A percentile compares a stretch with the other conserved stretches of the same genome.
Conservation (phyloP, 2,113 vertebrate species). For the Malurus elegans region DNA sequence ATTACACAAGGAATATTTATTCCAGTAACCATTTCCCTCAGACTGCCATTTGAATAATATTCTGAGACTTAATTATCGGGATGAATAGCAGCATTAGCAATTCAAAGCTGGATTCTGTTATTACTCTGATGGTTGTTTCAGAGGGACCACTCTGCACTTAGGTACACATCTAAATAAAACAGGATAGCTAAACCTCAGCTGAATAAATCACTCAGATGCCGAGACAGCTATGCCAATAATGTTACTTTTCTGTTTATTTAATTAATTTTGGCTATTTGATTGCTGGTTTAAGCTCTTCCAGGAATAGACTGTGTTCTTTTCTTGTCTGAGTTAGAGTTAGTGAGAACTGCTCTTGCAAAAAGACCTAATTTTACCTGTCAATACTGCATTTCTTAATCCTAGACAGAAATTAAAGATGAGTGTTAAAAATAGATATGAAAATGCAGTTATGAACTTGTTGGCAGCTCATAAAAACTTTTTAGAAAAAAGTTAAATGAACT, state of each 20-base stretch:
- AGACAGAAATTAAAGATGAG: neutral
- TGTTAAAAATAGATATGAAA: neutral
- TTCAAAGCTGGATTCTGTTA: neutral
- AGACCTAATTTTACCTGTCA: neutral
- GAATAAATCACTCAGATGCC: neutral
- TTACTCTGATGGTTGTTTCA: neutral
- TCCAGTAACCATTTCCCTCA: neutral
- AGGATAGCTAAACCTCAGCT: neutral
- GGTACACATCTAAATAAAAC: neutral
- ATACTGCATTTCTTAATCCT: neutral
- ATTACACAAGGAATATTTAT: neutral
- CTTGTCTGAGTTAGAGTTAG: neutral
- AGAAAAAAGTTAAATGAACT: neutral
- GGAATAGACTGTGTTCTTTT: neutral
- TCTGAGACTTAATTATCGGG: neutral
- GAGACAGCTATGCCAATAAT: neutral
- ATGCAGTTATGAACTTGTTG: neutral
- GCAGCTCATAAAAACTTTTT: neutral
- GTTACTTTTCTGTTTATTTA: neutral
- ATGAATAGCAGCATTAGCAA: neutral
- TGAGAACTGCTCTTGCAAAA: neutral
- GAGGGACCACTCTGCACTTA: neutral
- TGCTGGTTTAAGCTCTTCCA: neutral
- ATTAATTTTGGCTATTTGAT: neutral
- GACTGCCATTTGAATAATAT: neutral